A percentile compares a stretch with the other conserved stretches of the same genome.
These are phyloP conservation scores for Melanitta fusca DNA, from an alignment of 2,797 vertebrate species.

Conservation along the genomic window DNA sequence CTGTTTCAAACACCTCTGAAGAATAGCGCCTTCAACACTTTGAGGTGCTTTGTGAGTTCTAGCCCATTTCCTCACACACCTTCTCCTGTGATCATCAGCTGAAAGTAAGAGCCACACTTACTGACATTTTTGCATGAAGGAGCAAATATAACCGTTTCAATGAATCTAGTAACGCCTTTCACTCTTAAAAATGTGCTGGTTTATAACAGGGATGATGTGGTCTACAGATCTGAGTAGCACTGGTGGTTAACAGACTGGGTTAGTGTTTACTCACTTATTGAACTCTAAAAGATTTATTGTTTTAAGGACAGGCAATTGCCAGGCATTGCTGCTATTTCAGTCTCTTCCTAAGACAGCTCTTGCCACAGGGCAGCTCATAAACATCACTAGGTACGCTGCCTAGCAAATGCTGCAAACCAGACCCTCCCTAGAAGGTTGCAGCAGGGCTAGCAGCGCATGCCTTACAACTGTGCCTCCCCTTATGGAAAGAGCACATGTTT, in stretches of 20 bases:
- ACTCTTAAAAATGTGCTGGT: background rate
- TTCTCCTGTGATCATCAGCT: background rate
- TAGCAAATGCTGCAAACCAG: too few relatives aligned
- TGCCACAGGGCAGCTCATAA: background rate
- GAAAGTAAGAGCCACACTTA: fast-evolving
- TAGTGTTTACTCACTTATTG: background rate
- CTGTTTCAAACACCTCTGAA: background rate
- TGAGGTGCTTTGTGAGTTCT: background rate
- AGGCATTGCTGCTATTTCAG: background rate
- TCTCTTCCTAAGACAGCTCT: background rate
- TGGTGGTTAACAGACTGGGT: background rate
- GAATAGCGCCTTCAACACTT: background rate
- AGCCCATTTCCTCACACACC: background rate
- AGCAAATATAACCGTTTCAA: background rate
- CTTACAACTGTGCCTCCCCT: too few relatives aligned
- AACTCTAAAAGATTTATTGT: background rate
- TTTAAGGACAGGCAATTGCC: background rate
- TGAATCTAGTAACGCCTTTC: background rate
- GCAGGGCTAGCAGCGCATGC: too few relatives aligned
- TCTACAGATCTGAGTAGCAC: background rate
- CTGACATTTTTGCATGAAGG: background rate
- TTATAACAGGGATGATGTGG: background rate
- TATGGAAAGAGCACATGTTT: too few relatives aligned
- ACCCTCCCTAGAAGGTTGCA: too few relatives aligned
- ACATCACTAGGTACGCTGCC: too few relatives aligned